Base-by-base conservation (phyloP, 2,888 invertebrate species). In the Agrotis segetum region DNA sequence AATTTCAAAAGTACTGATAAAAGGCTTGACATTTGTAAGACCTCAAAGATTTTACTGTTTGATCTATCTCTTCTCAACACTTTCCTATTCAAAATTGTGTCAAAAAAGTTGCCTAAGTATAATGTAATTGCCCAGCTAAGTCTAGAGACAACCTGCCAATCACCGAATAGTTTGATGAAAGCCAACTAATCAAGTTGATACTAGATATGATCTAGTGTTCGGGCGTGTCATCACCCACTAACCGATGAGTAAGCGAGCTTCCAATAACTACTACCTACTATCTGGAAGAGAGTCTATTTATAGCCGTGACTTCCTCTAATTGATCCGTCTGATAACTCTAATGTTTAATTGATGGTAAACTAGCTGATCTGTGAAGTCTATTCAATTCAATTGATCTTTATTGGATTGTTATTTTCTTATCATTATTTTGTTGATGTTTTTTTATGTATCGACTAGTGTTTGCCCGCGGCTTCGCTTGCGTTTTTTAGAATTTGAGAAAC, bases 261-360 rank as follows among this genome's bases (percentile, higher is more conserved):
- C 34, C 16, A 50, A 55, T 40, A 68, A 44, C 53, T 46, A 4
- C 24, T 47, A 6, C 50, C 55, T 61, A 5, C 40, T 46, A 21
- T 52, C 70, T 74, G 67, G 52, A 73, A 70, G 47, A 46, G 14
- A 21, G 29, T 59, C 56, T 78, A 85, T 75, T 71, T 71, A 82
- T 70, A 85, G 55, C 50, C 59, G 50, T 67, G 78, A 77, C 63
- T 70, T 75, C 71, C 50, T 70, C 77, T 67, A 85, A 83, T 78
- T 85, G 85, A 74, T 81, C 55, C 75, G 50, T 52, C 40, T 71
- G 71, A 83, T 67, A 64, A 52, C 53, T 72, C 53, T 50, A 71
- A 60, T 63, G 64, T 67, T 75, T 83, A 74, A 71, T 74, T 81
- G 70, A 67, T 66, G 49, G 21, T 67, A 71, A 60, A 58, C 53